Conservation (phyloP, 2,797 vertebrate genomes). For the Amblyraja radiata region DNA sequence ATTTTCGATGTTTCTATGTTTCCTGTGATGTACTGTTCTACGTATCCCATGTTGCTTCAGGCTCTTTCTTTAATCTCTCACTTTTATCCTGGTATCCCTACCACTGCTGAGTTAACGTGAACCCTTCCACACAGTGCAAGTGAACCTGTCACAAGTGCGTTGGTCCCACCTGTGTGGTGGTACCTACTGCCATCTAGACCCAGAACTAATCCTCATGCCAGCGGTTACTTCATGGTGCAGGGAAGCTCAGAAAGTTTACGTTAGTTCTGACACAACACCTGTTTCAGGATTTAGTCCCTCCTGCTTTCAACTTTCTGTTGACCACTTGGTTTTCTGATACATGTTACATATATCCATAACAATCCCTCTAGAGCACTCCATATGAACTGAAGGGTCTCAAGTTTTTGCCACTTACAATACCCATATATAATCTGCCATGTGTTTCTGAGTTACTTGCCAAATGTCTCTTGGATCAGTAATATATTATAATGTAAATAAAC, state of each 20-base stretch:
- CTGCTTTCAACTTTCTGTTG: not conserved
- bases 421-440: conserved; percentile 50
- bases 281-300: conserved; percentile 16
- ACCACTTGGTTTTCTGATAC: not conserved
- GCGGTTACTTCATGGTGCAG: too few species aligned
- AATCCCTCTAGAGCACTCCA: conserved; percentile 24
- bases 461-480: conserved; percentile 62
- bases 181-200: not conserved
- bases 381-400: conserved; percentile 33
- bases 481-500: conserved; percentile 62
- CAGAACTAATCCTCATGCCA: not conserved
- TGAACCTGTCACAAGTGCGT: not conserved
- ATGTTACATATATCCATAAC: conserved; percentile 25
- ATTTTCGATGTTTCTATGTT: too few species aligned
- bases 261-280: conserved; percentile 1
- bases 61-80: not conserved
- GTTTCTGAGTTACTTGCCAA: conserved; percentile 53
- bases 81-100: not conserved
- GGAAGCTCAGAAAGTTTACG: not conserved
- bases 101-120: not conserved
- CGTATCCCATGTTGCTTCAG: too few species aligned
- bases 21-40: too few species aligned
- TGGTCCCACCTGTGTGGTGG: too few species aligned
- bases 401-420: conserved; percentile 44
- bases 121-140: not conserved